Evolutionary conservation across 2,888 invertebrate species (phyloP), one percentile per base, ranked within the genome.

Genomic region (Synanthedon formicaeformis): DNA sequence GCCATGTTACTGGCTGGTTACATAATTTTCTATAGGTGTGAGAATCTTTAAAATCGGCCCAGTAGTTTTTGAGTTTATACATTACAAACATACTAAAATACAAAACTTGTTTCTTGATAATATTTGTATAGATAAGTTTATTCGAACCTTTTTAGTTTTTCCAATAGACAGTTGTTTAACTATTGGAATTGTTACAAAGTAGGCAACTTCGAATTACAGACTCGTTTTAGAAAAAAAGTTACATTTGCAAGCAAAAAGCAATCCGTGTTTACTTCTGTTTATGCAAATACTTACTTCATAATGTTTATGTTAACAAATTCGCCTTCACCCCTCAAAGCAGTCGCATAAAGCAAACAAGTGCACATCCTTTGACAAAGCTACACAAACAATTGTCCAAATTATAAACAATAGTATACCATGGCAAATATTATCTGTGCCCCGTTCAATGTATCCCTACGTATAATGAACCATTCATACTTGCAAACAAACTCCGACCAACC

Each of bases 401-500:
- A 83, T 86, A 86, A 86, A 87, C 87, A 87, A 87, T 86, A 77
- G 81, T 81, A 73, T 75, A 84, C 23, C 81, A 83, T 81, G 71
- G 85, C 87, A 86, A 86, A 85, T 81, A 87, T 83, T 79, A 83
- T 81, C 79, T 73, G 69, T 66, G 66, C 66, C 73, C 74, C 72
- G 72, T 60, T 75, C 81, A 76, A 77, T 79, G 78, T 79, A 81
- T 79, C 82, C 82, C 84, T 69, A 73, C 79, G 71, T 73, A 87
- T 87, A 86, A 87, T 81, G 86, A 87, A 81, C 82, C 87, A 86
- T 87, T 87, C 87, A 86, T 81, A 73, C 84, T 79, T 69, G 75
- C 84, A 86, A 86, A 86, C 86, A 85, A 78, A 81, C 80, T 84
- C 81, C 86, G 76, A 77, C 86, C 85, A 83, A 84, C 85, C 87